phyloP scores from a whole-genome alignment of 2,797 vertebrate genomes.

The Spatula clypeata region DNA sequence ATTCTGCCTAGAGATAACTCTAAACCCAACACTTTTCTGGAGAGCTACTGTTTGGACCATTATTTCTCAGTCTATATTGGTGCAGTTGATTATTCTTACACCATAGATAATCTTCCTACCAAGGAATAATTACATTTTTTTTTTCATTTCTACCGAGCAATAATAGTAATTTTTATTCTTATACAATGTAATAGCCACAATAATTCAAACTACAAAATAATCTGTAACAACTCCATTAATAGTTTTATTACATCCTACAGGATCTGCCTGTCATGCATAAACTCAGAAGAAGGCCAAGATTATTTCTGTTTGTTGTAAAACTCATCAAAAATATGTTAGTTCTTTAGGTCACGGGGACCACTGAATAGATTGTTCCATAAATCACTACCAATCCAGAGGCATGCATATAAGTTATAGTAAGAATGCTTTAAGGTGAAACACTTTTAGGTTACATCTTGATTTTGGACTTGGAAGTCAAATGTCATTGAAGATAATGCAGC shows the following conservation, averaged over 20 bases:
- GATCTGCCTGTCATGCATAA: not conserved
- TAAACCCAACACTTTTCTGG: not conserved
- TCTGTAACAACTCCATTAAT: not conserved
- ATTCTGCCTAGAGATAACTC: not conserved
- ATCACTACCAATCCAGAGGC: not conserved
- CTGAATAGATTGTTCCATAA: not conserved
- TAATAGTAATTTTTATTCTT: not conserved
- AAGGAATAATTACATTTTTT: not conserved
- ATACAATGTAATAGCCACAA: not conserved
- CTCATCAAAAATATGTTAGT: not conserved
- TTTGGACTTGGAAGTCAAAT: not conserved
- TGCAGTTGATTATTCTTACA: not conserved
- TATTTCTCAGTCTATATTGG: not conserved
- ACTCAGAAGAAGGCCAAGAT: not conserved
- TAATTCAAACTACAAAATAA: not conserved
- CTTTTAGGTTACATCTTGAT: not conserved
- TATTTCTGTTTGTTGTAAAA: not conserved
- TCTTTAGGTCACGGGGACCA: not conserved
- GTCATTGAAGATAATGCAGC: not conserved
- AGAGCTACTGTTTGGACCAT: rapidly evolving
- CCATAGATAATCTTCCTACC: not conserved
- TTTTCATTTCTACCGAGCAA: not conserved
- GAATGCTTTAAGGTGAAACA: not conserved
- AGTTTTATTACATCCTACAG: not conserved
- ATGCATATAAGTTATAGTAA: not conserved